Evolutionary conservation across 1,140 invertebrate species (phyloP).

Genomic region (Drosophila pallidifrons): DNA sequence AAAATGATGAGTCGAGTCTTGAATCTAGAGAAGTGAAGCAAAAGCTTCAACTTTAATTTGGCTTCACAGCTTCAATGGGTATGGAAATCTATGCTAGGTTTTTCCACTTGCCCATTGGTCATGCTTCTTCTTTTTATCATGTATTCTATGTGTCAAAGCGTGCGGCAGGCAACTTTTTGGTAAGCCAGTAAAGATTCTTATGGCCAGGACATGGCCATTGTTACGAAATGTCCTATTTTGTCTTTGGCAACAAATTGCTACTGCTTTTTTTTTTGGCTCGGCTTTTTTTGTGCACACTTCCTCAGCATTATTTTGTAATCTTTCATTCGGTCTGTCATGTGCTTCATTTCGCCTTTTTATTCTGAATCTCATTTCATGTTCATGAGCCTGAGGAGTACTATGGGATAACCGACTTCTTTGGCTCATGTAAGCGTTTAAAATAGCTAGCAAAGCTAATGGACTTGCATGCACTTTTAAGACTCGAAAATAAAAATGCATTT

Average conservation of each 20-base stretch:
- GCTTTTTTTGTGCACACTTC: slow-evolving; percentile 35
- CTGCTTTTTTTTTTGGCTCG: slow-evolving; percentile 19
- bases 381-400: slow-evolving; percentile 24
- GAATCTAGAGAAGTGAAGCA: too few relatives aligned
- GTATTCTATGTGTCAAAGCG: slow-evolving; percentile 60
- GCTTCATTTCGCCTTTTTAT: slow-evolving; percentile 27
- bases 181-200: slow-evolving; percentile 25
- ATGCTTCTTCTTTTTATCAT: slow-evolving; percentile 55
- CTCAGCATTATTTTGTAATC: slow-evolving; percentile 49
- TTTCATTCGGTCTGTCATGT: slow-evolving; percentile 47
- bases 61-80: slow-evolving; percentile 41
- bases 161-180: slow-evolving; percentile 63
- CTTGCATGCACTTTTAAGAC: slow-evolving; percentile 46
- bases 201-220: slow-evolving; percentile 66
- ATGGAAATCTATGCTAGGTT: slow-evolving; percentile 51
- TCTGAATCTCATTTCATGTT: slow-evolving; percentile 50
- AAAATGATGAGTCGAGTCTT: neutral
- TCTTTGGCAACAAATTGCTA: slow-evolving; percentile 73
- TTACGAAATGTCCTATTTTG: slow-evolving; percentile 70
- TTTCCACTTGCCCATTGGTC: slow-evolving; percentile 17
- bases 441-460: slow-evolving; percentile 13
- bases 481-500: slow-evolving; percentile 61
- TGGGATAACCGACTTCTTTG: slow-evolving; percentile 26
- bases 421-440: slow-evolving; percentile 17
- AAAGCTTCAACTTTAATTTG: slow-evolving; percentile 10